Base-by-base conservation (phyloP, 2,888 invertebrate species). In the Tetramorium bicarinatum region DNA sequence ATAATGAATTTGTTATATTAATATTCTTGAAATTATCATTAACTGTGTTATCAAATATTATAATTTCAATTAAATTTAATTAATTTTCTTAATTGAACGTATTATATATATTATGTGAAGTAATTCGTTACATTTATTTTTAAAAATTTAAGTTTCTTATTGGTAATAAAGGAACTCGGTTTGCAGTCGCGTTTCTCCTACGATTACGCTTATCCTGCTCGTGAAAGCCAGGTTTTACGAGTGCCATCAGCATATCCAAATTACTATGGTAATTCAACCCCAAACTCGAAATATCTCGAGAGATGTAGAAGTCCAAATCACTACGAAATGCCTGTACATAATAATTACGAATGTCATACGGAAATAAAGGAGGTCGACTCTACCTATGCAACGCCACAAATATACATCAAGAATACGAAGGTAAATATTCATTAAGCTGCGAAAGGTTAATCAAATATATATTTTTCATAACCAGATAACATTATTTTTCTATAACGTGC, bases 281-380 rank as follows among this genome's bases (percentile, higher is more conserved):
- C 92, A 3, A 87, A 87, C 84, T 85, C 90, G 59, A 91, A 89
- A 82, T 87, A 89, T 64, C 67, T 87, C n/a, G 67, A 56, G 13
- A 85, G 77, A 9, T 64, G 21, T 25, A 85, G 81, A 64, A 79
- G 76, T 71, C 75, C 87, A 4, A 92, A 93, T 82, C 87, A 90
- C 2, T 83, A 88, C 15, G 89, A 90, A 72, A 87, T 87, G 1
- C 89, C 92, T 0, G 92, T 91, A 69, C 94, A 94, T 88, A 94
- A 94, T 88, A 94, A 94, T 90, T 94, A 93, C 74, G 94, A 92
- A 47, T 94, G 92, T 80, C 91, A 92, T 66, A 85, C 93, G 64
- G 94, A 95, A 82, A 94, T 94, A 93, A 92, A 92, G 82, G 94
- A 94, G 87, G 90, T 93, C 61, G 93, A 93, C 71, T 92, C 89